Evolutionary conservation across 2,797 vertebrate genomes (phyloP), one percentile per base, ranked within the genome.

Genomic region (Scolopax bukidnonensis): DNA sequence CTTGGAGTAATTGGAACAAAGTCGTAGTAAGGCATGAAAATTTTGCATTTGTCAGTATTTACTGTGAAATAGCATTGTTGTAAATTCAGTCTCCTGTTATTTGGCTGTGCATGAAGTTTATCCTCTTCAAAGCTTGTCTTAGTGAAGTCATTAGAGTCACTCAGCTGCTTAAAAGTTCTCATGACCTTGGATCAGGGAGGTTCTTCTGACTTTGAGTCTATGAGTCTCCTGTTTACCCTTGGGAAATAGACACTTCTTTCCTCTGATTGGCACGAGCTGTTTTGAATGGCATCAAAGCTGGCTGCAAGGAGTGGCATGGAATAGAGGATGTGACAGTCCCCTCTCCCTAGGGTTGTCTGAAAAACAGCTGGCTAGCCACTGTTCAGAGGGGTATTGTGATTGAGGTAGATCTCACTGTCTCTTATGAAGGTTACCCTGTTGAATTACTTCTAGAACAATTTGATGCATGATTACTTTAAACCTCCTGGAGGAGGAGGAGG

Each of bases 21-120:
- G 90, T 92, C 76, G 85, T 91, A 78, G 78, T 82, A 96, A 96
- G 91, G 92, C 80, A 88, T 60, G 68, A 91, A 89, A 90, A 83
- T 75, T 87, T 78, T 91, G 67, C 70, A 36, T 36, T 36, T 36
- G 36, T 36, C 36, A 68, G 57, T 96, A 95, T 95, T 97, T 97
- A 84, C 75, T 17, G 76, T 95, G 74, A 95, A 97, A 94, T 68
- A 50, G 17, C 41, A 83, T 43, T 51, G 33, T 64, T 84, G 80
- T 61, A 69, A 94, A 94, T 61, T 87, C 70, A 73, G 40, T 80
- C 47, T 90, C 75, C 53, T 75, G 84, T 41, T 67, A 78, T 32
- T 25, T 23, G 51, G 12, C 57, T 51, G 36, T 61, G 47, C 43
- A 30, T 30, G 43, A 30, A 14, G 16, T n/a, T 87, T 80, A 64